Base-by-base conservation (phyloP, 2,113 vertebrate genomes). In the Notothenia rossii region DNA sequence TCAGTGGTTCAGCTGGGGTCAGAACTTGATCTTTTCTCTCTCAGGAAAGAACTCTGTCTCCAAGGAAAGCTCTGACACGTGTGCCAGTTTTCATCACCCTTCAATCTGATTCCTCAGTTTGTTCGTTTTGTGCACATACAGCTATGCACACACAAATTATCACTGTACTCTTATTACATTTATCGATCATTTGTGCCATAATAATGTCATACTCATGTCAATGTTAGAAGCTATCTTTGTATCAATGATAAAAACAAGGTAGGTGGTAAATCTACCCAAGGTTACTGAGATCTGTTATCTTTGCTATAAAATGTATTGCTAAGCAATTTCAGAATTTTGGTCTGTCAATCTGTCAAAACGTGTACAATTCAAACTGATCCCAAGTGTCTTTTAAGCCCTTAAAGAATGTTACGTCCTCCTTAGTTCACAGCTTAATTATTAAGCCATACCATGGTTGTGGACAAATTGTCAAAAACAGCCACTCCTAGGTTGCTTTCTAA, bases 1-100 rank as follows among this genome's bases (percentile, higher is more conserved):
- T 50, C 59, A 61, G 33, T 12, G 61, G 75, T 81, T 84, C 87
- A 84, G 22, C 70, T 66, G 36, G 80, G 85, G 85, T 88, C 83
- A 76, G 49, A 3, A 11, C 40, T 79, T 63, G 81, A 82, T 77
- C 67, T 81, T 54, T 33, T 56, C 60, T 63, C 33, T 62, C 18
- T 69, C 25, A 74, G 72, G 81, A 83, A 82, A 71, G 60, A 87
- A 86, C 49, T 79, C 58, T 59, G 62, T 78, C 76, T 63, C 72
- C 2, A 22, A 73, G 68, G 77, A 67, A 55, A 72, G 14, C 29
- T 79, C 36, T 66, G 67, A 55, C 58, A 54, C 7, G 9, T 56
- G 7, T 10, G 60, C 50, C 48, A 69, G 51, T 69, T 62, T 65
- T 65, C 56, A 49, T 81, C 67, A 40, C 6, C 36, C 79, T 60